These are phyloP conservation scores for Aramus guarauna DNA, from an alignment of 2,113 vertebrate genomes.

Conservation along the genomic window DNA sequence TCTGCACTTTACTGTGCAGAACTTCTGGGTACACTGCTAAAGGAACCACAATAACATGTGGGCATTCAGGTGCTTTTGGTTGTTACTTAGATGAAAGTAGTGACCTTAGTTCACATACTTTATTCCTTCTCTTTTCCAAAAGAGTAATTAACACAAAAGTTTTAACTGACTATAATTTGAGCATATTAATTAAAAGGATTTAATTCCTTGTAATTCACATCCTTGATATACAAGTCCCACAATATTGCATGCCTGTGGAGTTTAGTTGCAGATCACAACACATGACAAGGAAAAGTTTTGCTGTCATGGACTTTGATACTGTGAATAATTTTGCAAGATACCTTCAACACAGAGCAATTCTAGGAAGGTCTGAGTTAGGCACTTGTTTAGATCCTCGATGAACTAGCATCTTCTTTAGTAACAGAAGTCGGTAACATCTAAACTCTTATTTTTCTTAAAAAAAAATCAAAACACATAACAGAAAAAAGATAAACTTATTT, in stretches of 20 bases:
- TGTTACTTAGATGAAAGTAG: neutral
- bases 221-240: neutral
- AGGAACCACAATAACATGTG: accelerated
- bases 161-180: neutral
- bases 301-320: neutral
- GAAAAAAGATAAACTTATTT: neutral
- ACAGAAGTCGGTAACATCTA: neutral
- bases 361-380: neutral
- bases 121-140: neutral
- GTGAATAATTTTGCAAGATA: neutral
- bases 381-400: neutral
- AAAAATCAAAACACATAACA: neutral
- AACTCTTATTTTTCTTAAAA: neutral
- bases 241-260: neutral
- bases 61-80: neutral
- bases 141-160: neutral
- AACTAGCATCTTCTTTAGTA: neutral
- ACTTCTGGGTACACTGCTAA: neutral
- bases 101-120: neutral
- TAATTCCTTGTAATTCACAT: neutral
- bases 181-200: neutral
- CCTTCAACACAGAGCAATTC: neutral
- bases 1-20: no score
- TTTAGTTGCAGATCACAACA: neutral
- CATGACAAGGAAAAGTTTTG: neutral